Conservation (phyloP, 1,140 invertebrate species). For the Belonocnema kinseyi region DNA sequence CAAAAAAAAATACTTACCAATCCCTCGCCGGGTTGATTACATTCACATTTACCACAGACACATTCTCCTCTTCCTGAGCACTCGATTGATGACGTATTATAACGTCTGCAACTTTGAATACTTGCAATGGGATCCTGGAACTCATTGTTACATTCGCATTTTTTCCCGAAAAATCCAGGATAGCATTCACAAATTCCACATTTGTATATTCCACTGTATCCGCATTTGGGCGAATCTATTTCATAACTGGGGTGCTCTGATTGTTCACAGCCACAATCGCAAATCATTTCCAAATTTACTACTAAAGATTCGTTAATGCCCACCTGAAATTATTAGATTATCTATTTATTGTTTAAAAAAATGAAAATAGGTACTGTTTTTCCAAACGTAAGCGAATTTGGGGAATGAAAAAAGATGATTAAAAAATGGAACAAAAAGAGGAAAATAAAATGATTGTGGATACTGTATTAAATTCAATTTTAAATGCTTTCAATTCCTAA, state of each 20-base stretch:
- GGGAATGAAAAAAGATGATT: too few relatives aligned
- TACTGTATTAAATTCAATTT: too few relatives aligned
- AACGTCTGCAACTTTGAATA: constrained; percentile 81
- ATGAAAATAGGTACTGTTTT: too few relatives aligned
- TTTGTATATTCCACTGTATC: constrained; percentile 54
- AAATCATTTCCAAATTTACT: constrained; percentile 57
- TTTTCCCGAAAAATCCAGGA: constrained; percentile 56
- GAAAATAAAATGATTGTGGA: neutral
- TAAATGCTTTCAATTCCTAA: too few relatives aligned
- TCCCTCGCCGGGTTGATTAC: constrained; percentile 67
- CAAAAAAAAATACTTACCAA: constrained; percentile 67
- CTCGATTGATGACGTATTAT: constrained; percentile 81
- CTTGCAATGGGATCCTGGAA: constrained; percentile 58
- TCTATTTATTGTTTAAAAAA: constrained; percentile 11
- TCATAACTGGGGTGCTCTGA: constrained; percentile 37
- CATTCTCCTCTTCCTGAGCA: constrained; percentile 86
- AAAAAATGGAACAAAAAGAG: too few relatives aligned
- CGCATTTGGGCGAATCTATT: constrained; percentile 17
- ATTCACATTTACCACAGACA: constrained; percentile 88
- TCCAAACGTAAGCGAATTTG: too few relatives aligned
- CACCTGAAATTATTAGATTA: constrained; percentile 56
- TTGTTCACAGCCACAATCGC: constrained; percentile 56
- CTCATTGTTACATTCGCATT: neutral
- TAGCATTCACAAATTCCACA: constrained; percentile 62
- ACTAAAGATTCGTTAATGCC: constrained; percentile 43